A percentile compares a stretch with the other conserved stretches of the same genome.
Conservation (phyloP, 2,888 invertebrate species). For the Nesidiocoris tenuis region DNA sequence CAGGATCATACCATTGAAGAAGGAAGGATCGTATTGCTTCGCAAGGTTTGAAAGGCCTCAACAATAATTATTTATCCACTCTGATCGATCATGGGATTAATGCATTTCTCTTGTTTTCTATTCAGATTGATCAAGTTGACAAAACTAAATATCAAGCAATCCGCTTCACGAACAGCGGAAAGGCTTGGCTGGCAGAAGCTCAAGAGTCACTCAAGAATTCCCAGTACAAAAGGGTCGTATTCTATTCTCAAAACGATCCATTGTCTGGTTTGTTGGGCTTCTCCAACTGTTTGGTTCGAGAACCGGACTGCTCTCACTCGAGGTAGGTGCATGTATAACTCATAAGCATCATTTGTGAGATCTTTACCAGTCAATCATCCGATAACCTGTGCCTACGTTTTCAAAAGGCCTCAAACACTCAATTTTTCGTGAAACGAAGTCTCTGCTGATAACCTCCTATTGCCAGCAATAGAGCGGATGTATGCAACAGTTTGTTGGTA, state of each 20-base stretch:
- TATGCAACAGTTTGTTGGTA: too few relatives aligned
- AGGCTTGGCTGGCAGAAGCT: constrained; percentile 59
- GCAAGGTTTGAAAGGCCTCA: constrained; percentile 12
- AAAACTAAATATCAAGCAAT: background rate
- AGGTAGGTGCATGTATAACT: constrained; percentile 54
- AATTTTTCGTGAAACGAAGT: too few relatives aligned
- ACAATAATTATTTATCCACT: too few relatives aligned
- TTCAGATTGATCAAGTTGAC: constrained; percentile 10
- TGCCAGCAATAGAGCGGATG: too few relatives aligned
- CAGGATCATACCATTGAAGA: constrained; percentile 31
- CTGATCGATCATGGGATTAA: too few relatives aligned
- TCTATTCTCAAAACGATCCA: constrained; percentile 67
- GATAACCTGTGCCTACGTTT: too few relatives aligned
- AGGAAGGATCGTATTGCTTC: constrained; percentile 29
- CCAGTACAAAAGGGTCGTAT: constrained; percentile 60
- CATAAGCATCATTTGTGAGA: too few relatives aligned
- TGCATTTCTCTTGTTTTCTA: too few relatives aligned
- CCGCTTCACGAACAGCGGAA: constrained; percentile 1
- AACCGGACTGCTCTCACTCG: constrained; percentile 67
- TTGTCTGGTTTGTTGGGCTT: constrained; percentile 83
- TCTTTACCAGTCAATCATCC: too few relatives aligned
- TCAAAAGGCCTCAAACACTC: too few relatives aligned
- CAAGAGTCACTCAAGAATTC: constrained; percentile 54
- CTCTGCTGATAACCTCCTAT: too few relatives aligned
- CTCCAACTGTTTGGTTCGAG: constrained; percentile 79